These are phyloP conservation scores for Gallinago solitaria DNA, from an alignment of 2,797 vertebrate species.

Conservation along the genomic window DNA sequence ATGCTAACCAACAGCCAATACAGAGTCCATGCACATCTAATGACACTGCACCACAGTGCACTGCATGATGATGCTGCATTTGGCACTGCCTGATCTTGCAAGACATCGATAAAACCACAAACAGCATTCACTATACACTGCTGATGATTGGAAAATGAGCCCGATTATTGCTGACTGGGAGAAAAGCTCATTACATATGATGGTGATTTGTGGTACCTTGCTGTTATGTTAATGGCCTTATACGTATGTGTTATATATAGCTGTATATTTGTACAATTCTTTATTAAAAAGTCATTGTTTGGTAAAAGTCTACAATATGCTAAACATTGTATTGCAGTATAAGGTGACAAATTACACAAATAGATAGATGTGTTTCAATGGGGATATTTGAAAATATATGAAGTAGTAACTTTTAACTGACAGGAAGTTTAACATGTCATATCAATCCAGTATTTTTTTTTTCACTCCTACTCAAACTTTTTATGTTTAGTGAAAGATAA, in stretches of 20 bases:
- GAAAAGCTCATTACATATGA: not conserved
- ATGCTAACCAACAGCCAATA: not conserved
- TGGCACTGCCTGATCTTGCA: not conserved
- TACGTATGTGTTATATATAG: not conserved
- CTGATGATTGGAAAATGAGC: not conserved
- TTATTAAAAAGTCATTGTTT: not conserved
- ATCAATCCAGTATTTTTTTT: slow-evolving; percentile 31
- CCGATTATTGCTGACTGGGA: not conserved
- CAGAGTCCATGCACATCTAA: not conserved
- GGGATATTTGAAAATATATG: slow-evolving; percentile 1
- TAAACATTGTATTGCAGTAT: not conserved
- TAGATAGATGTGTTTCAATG: not conserved
- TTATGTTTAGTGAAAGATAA: not conserved
- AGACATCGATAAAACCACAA: not conserved
- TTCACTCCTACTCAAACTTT: not conserved
- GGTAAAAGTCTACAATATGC: not conserved
- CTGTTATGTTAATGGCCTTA: not conserved
- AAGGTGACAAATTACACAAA: not conserved
- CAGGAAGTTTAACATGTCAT: not conserved
- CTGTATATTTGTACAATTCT: slow-evolving; percentile 30
- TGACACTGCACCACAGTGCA: not conserved
- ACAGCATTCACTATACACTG: not conserved
- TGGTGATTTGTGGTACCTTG: not conserved
- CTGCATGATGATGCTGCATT: not conserved
- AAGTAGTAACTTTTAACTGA: slow-evolving; percentile 1